These are phyloP conservation scores for Cephalopachus bancanus DNA, from an alignment of 2,797 vertebrate genomes.

Conservation along the genomic window DNA sequence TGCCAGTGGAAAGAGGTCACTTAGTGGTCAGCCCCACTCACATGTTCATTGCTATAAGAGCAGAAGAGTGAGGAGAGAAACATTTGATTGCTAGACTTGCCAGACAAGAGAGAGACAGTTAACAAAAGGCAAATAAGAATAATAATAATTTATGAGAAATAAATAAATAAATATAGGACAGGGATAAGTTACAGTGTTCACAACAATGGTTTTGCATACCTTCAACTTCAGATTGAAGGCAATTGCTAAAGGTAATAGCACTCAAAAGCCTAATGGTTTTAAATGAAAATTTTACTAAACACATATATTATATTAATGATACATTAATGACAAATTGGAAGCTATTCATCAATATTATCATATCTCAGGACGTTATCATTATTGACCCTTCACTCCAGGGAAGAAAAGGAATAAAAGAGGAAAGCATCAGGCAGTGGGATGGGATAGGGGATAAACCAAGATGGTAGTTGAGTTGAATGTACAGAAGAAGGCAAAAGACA, in stretches of 20 bases:
- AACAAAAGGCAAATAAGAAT: neutral
- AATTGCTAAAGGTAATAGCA: neutral
- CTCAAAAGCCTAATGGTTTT: neutral
- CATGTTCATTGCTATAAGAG: neutral
- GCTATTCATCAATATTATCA: neutral
- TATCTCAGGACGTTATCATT: neutral
- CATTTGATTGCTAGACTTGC: neutral
- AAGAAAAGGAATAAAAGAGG: neutral
- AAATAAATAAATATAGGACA: neutral
- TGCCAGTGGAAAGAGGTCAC: neutral
- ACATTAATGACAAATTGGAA: neutral
- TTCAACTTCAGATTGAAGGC: neutral
- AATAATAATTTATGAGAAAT: neutral
- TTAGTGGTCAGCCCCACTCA: neutral
- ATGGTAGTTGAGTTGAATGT: neutral
- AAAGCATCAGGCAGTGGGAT: neutral
- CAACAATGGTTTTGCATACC: neutral
- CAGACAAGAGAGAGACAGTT: neutral
- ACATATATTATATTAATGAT: neutral
- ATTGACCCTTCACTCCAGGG: neutral
- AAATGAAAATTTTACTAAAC: neutral
- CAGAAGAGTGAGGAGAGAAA: neutral
- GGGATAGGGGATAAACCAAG: neutral
- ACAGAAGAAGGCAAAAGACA: neutral
- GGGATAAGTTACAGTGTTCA: neutral